A percentile compares a stretch with the other conserved stretches of the same genome.
phyloP scores from a whole-genome alignment of 1,140 invertebrate species.

The Portunus trituberculatus region DNA sequence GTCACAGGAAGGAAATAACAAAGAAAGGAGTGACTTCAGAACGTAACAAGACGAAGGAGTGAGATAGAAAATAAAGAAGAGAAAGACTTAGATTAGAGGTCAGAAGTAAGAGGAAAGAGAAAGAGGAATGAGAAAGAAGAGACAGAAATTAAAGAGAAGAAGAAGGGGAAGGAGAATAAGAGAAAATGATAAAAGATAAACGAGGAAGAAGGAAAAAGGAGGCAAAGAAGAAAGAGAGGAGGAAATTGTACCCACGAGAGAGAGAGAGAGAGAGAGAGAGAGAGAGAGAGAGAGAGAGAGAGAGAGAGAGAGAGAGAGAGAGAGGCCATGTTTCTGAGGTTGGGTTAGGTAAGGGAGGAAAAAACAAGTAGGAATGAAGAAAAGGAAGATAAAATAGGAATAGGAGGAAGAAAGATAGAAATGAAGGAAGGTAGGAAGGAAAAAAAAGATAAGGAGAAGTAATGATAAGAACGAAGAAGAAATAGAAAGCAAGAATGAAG shows the following conservation, averaged over 20 bases:
- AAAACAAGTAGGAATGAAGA: not conserved
- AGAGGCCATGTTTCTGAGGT: not conserved
- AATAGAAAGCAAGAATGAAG: not conserved
- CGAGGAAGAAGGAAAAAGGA: not conserved
- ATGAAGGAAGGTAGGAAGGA: not conserved
- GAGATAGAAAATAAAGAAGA: not conserved
- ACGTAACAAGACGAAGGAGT: no score
- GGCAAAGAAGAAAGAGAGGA: not conserved
- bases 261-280: not conserved
- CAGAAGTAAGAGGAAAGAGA: no score
- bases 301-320: constrained; percentile 47
- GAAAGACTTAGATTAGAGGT: not conserved
- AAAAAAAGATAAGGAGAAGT: not conserved
- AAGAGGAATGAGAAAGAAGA: no score
- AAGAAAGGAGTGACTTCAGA: not conserved
- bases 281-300: constrained; percentile 55
- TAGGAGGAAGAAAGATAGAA: not conserved
- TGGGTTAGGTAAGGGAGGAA: not conserved
- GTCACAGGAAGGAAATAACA: not conserved
- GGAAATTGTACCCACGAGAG: no score
- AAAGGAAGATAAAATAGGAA: not conserved
- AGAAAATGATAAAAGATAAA: not conserved
- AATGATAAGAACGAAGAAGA: not conserved
- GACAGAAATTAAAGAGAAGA: not conserved
- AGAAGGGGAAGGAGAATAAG: not conserved